phyloP scores from a whole-genome alignment of 2,797 vertebrate species.

The Crypturellus tataupa region DNA sequence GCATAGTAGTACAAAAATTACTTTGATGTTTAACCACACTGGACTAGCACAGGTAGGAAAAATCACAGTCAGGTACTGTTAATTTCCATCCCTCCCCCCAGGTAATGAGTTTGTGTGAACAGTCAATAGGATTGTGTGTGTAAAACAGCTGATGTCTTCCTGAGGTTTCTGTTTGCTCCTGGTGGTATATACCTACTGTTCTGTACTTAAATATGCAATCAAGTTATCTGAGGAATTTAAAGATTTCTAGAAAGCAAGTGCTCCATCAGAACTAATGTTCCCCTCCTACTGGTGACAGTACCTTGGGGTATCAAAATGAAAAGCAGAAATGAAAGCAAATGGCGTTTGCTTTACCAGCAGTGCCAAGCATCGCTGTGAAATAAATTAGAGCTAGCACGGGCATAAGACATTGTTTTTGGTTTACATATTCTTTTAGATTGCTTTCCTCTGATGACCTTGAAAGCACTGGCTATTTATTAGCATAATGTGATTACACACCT shows the following conservation, averaged over 20 bases:
- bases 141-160: background rate
- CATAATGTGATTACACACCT: conserved; percentile 61
- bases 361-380: conserved; percentile 26
- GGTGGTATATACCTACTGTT: background rate
- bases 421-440: background rate
- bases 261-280: background rate
- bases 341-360: background rate
- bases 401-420: conserved; percentile 42
- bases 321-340: background rate
- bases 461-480: conserved; percentile 70
- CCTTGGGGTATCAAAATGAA: background rate
- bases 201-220: background rate
- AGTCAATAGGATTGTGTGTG: background rate
- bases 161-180: background rate
- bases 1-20: background rate
- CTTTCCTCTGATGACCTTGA: conserved; percentile 63
- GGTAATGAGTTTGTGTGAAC: background rate
- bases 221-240: background rate
- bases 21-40: background rate
- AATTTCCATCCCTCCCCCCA: background rate
- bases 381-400: background rate
- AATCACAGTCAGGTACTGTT: background rate
- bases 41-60: background rate
- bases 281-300: background rate
- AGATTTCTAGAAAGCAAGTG: conserved; percentile 1